Conservation (phyloP, 1,140 invertebrate genomes). For the Conopomorpha cramerella region DNA sequence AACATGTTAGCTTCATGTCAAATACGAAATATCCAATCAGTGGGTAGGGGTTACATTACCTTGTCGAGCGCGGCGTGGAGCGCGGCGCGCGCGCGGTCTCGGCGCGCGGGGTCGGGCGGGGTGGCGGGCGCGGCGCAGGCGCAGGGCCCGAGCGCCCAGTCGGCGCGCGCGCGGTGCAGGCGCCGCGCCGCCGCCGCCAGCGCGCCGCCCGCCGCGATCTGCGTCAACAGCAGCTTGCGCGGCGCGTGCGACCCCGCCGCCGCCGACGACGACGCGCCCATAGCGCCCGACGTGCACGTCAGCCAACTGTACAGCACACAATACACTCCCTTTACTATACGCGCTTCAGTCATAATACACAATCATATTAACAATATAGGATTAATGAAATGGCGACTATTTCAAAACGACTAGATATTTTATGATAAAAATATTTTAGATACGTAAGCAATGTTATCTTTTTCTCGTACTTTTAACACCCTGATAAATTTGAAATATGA, state of each 20-base stretch:
- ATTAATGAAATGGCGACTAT: too few species aligned
- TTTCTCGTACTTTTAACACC: too few species aligned
- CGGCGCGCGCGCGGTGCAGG: constrained; percentile 76
- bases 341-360: too few species aligned
- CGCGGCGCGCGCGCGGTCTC: constrained; percentile 10
- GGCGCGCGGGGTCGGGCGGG: constrained; percentile 5
- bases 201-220: constrained; percentile 91
- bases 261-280: constrained; percentile 55
- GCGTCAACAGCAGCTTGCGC: constrained; percentile 88
- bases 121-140: constrained; percentile 64
- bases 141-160: constrained; percentile 83
- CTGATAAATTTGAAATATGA: too few species aligned
- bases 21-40: too few species aligned
- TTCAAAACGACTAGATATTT: too few species aligned
- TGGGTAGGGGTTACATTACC: too few species aligned
- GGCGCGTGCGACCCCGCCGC: constrained; percentile 83
- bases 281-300: constrained; percentile 80
- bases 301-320: constrained; percentile 87
- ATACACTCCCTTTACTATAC: too few species aligned
- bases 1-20: too few species aligned
- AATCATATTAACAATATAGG: too few species aligned
- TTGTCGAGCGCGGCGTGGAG: constrained; percentile 23
- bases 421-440: too few species aligned
- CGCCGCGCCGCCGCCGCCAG: constrained; percentile 74
- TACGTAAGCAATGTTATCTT: too few species aligned